Base-by-base conservation (phyloP, 1,140 invertebrate genomes). In the Chymomyza costata region DNA sequence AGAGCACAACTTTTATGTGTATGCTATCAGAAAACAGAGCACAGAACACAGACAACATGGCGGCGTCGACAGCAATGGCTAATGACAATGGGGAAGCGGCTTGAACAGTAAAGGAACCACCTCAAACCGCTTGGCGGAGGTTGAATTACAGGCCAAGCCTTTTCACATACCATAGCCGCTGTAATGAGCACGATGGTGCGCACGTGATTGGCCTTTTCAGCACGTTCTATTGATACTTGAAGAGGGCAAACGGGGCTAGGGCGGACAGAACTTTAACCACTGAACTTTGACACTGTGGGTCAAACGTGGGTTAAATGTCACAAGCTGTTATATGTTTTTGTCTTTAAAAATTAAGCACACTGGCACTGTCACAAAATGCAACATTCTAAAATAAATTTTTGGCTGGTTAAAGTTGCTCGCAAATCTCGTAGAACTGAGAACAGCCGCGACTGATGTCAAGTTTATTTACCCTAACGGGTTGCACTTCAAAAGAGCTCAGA, bases 171-270 rank as follows among this genome's bases (percentile, higher is more conserved):
- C 28, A 46, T 21, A 44, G 47, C 35, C 51, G 68, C 53, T 65
- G 64, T 73, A 73, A 73, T 73, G 69, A 73, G 68, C 63, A 63
- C 68, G 67, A 73, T 74, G 63, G 67, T 64, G 46, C 49, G 69
- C 61, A 64, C 68, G 69, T 73, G 68, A 73, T 73, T 63, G 71
- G 53, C 53, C 69, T 40, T 67, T 55, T 18, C 35, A 53, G 50
- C 68, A 73, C 68, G 68, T 73, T 41, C 50, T 25, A 13, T 6
- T 16, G 37, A 37, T 59, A 51, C 21, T 41, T 53, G 15, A 16
- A 28, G 19, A 41, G 3, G 3, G 21, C 21, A 5, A 25, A 8
- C 21, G 3, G 21, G 21, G n/a, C n/a, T n/a, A n/a, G n/a, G n/a
- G n/a, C n/a, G n/a, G n/a, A n/a, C n/a, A n/a, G n/a, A n/a, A n/a